Evolutionary conservation across 2,888 invertebrate species (phyloP).

Genomic region (Charanyca ferruginea): DNA sequence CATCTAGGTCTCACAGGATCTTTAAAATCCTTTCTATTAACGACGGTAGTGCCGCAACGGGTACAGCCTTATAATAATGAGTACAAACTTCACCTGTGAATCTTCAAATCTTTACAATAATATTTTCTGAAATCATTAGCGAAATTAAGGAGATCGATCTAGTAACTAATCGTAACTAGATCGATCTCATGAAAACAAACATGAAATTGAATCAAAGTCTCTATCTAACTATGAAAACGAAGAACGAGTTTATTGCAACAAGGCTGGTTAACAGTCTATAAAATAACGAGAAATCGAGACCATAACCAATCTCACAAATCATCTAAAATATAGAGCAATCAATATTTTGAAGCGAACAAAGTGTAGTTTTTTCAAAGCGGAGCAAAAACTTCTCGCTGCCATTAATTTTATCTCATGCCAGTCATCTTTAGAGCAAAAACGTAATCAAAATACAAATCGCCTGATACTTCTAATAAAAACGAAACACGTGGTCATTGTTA

Average conservation of each 20-base stretch:
- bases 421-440: conserved; percentile 56
- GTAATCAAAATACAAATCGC: conserved; percentile 53
- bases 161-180: no score
- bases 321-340: conserved; percentile 47
- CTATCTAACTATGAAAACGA: conserved; percentile 7
- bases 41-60: no score
- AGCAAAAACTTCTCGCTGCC: conserved; percentile 53
- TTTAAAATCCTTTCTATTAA: background rate
- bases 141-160: conserved; percentile 3
- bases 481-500: conserved; percentile 56
- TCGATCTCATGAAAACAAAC: no score
- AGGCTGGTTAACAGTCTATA: conserved; percentile 22
- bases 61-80: background rate
- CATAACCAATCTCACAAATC: conserved; percentile 44
- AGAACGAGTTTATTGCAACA: conserved; percentile 14
- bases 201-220: conserved; percentile 12
- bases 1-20: background rate
- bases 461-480: conserved; percentile 44
- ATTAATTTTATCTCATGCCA: conserved; percentile 64
- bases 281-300: conserved; percentile 51
- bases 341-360: conserved; percentile 42
- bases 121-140: background rate
- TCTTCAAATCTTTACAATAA: background rate
- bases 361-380: conserved; percentile 28
- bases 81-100: background rate